Percentiles rank a stretch among this genome's conserved stretches.
Evolutionary conservation across 2,113 vertebrate genomes (phyloP).

Genomic region (Echinops telfairi): DNA sequence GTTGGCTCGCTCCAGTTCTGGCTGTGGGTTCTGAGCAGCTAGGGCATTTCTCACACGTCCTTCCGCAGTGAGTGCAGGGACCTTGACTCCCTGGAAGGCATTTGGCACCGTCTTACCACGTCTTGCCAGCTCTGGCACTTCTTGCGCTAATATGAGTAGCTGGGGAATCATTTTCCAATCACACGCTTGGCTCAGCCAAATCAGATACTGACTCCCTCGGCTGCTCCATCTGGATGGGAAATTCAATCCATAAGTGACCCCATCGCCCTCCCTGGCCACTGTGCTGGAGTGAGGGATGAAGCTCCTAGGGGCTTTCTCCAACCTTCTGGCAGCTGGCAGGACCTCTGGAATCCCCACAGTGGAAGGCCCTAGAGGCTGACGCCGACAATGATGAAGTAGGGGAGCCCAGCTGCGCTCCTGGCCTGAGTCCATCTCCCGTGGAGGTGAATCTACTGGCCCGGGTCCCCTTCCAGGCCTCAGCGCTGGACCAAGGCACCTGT

Average conservation of each 20-base stretch:
- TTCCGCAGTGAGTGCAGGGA: background rate
- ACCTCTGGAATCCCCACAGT: background rate
- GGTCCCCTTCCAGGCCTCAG: background rate
- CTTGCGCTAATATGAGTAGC: background rate
- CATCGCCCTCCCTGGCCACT: background rate
- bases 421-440: background rate
- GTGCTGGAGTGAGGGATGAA: background rate
- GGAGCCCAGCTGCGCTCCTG: background rate
- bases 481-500: background rate
- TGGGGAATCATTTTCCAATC: background rate
- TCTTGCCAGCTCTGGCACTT: background rate
- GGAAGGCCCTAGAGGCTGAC: background rate
- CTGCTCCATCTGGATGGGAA: background rate
- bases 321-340: background rate
- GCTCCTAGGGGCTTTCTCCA: background rate
- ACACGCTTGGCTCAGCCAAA: background rate
- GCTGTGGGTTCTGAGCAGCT: background rate
- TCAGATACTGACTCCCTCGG: background rate
- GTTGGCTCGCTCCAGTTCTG: background rate
- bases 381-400: background rate
- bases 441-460: background rate
- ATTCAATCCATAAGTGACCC: background rate
- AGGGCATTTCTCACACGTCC: background rate
- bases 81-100: background rate
- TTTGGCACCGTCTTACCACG: background rate